A percentile compares a stretch with the other conserved stretches of the same genome.
These are phyloP conservation scores for Drosophila affinis DNA, from an alignment of 2,888 invertebrate species.

Conservation along the genomic window DNA sequence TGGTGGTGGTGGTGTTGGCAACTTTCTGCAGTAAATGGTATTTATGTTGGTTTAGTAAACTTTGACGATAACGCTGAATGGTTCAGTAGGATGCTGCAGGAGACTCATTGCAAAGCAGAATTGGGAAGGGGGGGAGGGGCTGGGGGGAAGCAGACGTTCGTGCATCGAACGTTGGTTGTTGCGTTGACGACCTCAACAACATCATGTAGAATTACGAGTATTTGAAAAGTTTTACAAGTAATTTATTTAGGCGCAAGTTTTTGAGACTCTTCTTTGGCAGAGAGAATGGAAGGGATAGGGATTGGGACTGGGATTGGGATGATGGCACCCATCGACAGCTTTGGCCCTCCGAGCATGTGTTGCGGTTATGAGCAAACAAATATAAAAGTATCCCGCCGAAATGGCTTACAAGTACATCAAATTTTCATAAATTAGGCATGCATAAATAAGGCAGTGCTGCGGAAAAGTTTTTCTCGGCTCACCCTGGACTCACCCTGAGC, in stretches of 20 bases:
- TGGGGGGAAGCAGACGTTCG: slow-evolving; percentile 5
- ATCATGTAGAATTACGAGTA: slow-evolving; percentile 79
- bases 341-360: slow-evolving; percentile 59
- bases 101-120: slow-evolving; percentile 18
- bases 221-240: slow-evolving; percentile 79
- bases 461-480: slow-evolving; percentile 26
- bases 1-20: slow-evolving; percentile 55
- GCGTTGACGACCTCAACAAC: slow-evolving; percentile 78
- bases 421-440: slow-evolving; percentile 79
- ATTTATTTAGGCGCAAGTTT: slow-evolving; percentile 78
- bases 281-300: slow-evolving; percentile 42
- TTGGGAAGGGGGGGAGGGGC: slow-evolving; percentile 8
- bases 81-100: slow-evolving; percentile 36
- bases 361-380: slow-evolving; percentile 76
- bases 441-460: slow-evolving; percentile 66
- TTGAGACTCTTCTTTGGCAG: slow-evolving; percentile 52
- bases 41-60: slow-evolving; percentile 79
- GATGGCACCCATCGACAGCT: slow-evolving; percentile 44
- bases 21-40: slow-evolving; percentile 79
- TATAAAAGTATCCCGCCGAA: slow-evolving; percentile 77
- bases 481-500: neutral
- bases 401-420: slow-evolving; percentile 78
- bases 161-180: slow-evolving; percentile 46
- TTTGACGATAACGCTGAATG: slow-evolving; percentile 66
- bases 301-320: slow-evolving; percentile 9